phyloP scores from a whole-genome alignment of 2,113 vertebrate species.

The Salvelinus alpinus region DNA sequence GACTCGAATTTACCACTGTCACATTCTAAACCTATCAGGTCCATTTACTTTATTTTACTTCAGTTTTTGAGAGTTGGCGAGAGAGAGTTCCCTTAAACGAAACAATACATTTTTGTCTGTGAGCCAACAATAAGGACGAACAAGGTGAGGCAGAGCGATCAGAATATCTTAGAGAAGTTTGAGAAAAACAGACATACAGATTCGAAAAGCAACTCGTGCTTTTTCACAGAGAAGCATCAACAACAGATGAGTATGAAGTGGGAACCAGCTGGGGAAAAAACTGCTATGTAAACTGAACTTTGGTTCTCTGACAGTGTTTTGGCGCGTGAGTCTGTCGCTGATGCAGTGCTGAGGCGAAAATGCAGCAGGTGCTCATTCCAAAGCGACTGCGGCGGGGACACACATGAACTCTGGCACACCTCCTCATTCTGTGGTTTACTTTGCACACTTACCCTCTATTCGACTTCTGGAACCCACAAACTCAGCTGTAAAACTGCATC shows the following conservation, averaged over 20 bases:
- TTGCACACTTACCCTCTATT: slow-evolving; percentile 44
- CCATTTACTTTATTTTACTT: no score
- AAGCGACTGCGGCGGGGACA: not conserved
- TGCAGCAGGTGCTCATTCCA: not conserved
- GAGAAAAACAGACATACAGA: no score
- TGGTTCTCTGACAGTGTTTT: not conserved
- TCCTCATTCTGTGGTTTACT: slow-evolving; percentile 39
- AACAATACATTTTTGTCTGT: no score
- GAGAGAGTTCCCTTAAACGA: not conserved
- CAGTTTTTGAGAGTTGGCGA: not conserved
- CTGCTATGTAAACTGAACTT: not conserved
- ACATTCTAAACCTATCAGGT: no score
- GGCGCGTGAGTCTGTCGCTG: slow-evolving; percentile 2
- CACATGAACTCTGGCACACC: slow-evolving; percentile 55
- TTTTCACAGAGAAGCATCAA: not conserved
- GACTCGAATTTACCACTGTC: no score
- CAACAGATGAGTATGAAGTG: not conserved
- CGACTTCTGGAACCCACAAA: no score
- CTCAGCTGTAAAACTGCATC: no score
- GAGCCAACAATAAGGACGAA: no score
- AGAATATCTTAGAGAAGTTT: no score
- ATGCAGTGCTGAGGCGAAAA: slow-evolving; percentile 10
- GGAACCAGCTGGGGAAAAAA: not conserved
- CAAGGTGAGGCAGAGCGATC: no score
- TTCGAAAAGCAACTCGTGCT: not conserved